Evolutionary conservation across 2,797 vertebrate genomes (phyloP), one percentile per base, ranked within the genome.

Genomic region (Pogoniulus pusillus): DNA sequence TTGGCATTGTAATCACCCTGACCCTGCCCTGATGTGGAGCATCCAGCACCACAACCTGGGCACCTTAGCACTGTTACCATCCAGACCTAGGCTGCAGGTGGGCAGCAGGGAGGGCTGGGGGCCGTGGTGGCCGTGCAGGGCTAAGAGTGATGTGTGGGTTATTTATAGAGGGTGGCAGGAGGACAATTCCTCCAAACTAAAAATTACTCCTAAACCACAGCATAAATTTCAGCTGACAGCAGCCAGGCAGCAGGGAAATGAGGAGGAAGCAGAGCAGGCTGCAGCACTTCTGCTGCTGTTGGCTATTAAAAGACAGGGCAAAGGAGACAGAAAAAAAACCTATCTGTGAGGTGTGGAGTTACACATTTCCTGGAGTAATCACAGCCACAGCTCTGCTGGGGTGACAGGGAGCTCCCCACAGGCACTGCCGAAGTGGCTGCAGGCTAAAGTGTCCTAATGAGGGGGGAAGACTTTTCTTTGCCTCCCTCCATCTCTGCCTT

Each of bases 161-260:
- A 85, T 94, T 95, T 87, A 89, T 74, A 92, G 87, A 2, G 6
- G 30, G 73, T 94, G 93, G 87, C 89, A 96, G 79, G 47, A 93
- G 93, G 59, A 90, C 82, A 66, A 59, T 78, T 77, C 85, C 88
- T 77, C 87, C 82, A 78, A 94, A 83, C 94, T 94, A 90, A 96
- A 96, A 96, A 94, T 92, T 71, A 27, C 95, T 83, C 41, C 69
- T 78, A 90, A 95, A 94, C 93, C 94, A 58, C 89, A 94, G 94
- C 94, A 93, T 96, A 94, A 93, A 95, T 95, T 93, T 95, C 49
- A 55, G 58, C 55, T 94, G 96, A 94, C 94, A 96, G 92, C 91
- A 91, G 58, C 13, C 78, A 75, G 76, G 22, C 72, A 26, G 82
- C 4, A 18, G 32, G 72, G 90, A 35, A 45, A 59, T 7, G 49